These are phyloP conservation scores for Rhinichthys osculus DNA, from an alignment of 2,797 vertebrate species.

Conservation along the genomic window DNA sequence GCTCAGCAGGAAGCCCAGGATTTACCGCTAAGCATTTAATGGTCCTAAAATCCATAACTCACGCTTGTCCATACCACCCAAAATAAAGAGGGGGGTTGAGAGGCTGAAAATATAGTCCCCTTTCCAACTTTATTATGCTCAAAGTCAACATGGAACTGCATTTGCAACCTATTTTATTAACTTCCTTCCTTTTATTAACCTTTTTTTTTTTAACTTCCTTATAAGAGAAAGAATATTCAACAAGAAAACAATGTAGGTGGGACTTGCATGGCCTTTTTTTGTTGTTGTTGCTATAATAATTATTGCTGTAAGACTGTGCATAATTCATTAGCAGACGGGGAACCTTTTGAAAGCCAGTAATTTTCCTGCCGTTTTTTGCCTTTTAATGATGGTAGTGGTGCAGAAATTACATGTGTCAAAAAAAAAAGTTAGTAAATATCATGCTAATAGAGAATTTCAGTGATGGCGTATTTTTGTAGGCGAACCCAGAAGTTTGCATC, in stretches of 20 bases:
- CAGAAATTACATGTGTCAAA: background rate
- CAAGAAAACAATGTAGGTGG: background rate
- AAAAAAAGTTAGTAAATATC: background rate
- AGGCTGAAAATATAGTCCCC: background rate
- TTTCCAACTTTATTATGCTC: background rate
- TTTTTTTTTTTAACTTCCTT: background rate
- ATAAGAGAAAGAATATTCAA: background rate
- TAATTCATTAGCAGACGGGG: background rate
- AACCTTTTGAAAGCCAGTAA: background rate
- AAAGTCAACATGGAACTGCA: constrained; percentile 7
- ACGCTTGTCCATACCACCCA: constrained; percentile 53
- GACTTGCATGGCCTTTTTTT: background rate
- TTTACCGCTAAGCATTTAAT: constrained; percentile 46
- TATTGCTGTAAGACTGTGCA: background rate
- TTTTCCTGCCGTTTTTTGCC: background rate
- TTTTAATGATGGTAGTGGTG: background rate
- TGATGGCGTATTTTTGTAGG: background rate
- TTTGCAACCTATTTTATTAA: background rate
- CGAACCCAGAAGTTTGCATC: no score
- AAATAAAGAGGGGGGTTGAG: constrained; percentile 29
- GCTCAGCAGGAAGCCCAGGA: constrained; percentile 39
- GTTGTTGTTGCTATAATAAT: background rate
- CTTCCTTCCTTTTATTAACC: background rate
- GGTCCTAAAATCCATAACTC: constrained; percentile 48
- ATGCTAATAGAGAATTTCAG: background rate